phyloP scores from a whole-genome alignment of 1,140 invertebrate genomes.

The Cyclina sinensis region DNA sequence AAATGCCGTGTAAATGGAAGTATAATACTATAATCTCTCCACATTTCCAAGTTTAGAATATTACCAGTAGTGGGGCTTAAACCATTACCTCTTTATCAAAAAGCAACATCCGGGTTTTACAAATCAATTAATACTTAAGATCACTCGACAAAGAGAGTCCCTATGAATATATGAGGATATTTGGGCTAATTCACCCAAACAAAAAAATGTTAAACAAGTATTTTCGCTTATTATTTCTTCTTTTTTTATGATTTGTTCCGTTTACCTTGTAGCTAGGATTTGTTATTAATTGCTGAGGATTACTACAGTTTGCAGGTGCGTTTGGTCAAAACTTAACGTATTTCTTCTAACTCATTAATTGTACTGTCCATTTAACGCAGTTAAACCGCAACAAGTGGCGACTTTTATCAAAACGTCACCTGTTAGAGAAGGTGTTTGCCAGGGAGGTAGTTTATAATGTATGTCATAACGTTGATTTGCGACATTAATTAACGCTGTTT shows the following conservation, averaged over 20 bases:
- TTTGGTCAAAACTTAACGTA: neutral
- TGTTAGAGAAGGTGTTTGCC: neutral
- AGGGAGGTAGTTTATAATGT: neutral
- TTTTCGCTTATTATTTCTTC: too few species aligned
- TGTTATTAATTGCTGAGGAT: neutral
- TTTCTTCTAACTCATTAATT: constrained; percentile 5
- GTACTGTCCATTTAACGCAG: neutral
- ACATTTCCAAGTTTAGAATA: too few species aligned
- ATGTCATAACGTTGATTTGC: constrained; percentile 8
- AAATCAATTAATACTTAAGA: too few species aligned
- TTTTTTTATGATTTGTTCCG: neutral
- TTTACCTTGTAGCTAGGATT: neutral
- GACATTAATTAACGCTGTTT: constrained; percentile 10
- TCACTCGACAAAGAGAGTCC: too few species aligned
- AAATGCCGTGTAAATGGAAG: too few species aligned
- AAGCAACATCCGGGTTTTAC: too few species aligned
- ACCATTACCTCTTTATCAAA: too few species aligned
- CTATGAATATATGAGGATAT: too few species aligned
- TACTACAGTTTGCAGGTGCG: neutral
- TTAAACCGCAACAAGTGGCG: constrained; percentile 22
- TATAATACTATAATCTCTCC: too few species aligned
- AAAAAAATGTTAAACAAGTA: too few species aligned
- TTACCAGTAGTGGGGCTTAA: too few species aligned
- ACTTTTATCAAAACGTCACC: constrained; percentile 42
- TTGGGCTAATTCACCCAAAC: too few species aligned